Conservation (phyloP, 2,113 vertebrate genomes). For the Laterallus jamaicensis region DNA sequence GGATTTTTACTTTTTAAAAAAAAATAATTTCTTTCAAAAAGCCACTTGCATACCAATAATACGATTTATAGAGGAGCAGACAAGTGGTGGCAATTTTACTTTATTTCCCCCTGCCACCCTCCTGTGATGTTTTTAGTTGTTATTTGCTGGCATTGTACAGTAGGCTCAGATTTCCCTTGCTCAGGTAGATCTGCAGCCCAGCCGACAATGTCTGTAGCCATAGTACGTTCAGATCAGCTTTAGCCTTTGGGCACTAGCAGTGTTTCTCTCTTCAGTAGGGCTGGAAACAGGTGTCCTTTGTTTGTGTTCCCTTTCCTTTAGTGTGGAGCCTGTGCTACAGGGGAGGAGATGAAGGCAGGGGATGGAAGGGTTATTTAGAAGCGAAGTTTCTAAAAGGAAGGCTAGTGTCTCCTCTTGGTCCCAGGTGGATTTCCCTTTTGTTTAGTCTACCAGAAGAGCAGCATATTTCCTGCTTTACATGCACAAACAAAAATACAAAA, state of each 20-base stretch:
- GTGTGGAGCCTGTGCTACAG: background rate
- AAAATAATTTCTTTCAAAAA: background rate
- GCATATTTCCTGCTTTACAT: constrained; percentile 48
- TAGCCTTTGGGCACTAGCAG: constrained; percentile 9
- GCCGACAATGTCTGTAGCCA: background rate
- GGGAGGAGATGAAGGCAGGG: background rate
- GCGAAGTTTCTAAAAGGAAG: constrained; percentile 1
- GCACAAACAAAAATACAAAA: constrained; percentile 23
- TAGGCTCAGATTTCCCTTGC: background rate
- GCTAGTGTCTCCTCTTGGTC: background rate
- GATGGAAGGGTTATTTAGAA: background rate
- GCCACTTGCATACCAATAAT: background rate
- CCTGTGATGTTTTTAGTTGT: background rate
- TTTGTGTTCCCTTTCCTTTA: background rate
- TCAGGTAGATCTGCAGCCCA: background rate
- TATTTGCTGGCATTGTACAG: background rate
- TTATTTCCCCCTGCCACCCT: background rate
- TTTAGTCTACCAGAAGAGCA: constrained; percentile 37
- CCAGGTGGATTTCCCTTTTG: constrained; percentile 49
- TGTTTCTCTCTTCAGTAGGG: background rate
- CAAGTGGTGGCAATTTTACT: background rate
- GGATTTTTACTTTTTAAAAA: background rate
- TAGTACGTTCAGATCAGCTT: background rate
- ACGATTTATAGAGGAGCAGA: background rate
- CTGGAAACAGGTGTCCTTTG: constrained; percentile 29